Evolutionary conservation across 2,888 invertebrate genomes (phyloP), one percentile per base, ranked within the genome.

Genomic region (Lithophane socia): DNA sequence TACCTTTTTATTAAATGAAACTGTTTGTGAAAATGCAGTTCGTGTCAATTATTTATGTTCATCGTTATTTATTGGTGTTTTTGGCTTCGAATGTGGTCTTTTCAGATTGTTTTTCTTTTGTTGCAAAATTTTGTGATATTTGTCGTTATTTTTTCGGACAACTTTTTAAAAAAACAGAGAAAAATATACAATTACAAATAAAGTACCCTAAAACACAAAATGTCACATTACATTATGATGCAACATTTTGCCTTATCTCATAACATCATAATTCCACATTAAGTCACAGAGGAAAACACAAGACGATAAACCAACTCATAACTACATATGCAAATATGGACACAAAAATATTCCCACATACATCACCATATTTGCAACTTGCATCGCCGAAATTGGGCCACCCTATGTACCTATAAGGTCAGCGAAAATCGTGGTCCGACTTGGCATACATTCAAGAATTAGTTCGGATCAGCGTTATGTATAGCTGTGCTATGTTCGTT

Each of bases 361-460:
- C 68, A 72, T 87, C 79, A 85, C 73, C 75, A 76, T 75, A 86
- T 85, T 87, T 84, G 84, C 85, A 89, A 86, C 76, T 87, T 88
- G 87, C 85, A 87, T 84, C 77, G 67, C 74, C 70, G 29, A 85
- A 91, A 89, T 89, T 90, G 84, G 90, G 86, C 85, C 88, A 87
- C 70, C 75, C 80, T 86, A 83, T 82, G 67, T 77, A n/a, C n/a
- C n/a, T n/a, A 80, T 90, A 89, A 88, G 91, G 91, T 91, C 91
- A 90, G 87, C 87, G 82, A 81, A 89, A 91, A 90, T 89, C 87
- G 88, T 86, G 86, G 89, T 80, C 85, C 75, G 81, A 88, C 86
- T 92, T 92, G 92, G 92, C 92, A 87, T 83, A 87, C 85, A 86
- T 91, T 92, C 92, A 92, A 92, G 90, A 91, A 91, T 91, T 90